Conservation (phyloP, 1,140 invertebrate genomes). For the Drosophila pachea region DNA sequence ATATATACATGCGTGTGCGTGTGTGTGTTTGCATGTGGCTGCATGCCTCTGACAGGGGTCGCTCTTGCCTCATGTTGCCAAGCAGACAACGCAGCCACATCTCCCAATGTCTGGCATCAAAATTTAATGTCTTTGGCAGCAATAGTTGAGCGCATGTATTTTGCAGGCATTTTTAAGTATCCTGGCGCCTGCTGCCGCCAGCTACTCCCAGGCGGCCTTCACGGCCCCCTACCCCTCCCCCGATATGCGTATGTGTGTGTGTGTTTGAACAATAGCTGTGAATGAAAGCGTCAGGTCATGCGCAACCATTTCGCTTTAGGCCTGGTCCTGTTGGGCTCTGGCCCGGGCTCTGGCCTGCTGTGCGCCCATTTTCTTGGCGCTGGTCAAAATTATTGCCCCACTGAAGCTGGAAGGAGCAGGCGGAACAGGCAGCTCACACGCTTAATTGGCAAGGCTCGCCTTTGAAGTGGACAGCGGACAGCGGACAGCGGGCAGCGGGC, state of each 20-base stretch:
- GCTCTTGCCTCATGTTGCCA: conserved; percentile 19
- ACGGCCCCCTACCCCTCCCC: neutral
- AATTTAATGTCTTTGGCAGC: conserved; percentile 72
- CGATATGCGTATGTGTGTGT: neutral
- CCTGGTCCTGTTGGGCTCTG: neutral
- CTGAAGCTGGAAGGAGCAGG: neutral
- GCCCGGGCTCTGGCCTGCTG: neutral
- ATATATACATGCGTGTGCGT: too few relatives aligned
- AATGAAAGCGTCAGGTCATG: conserved; percentile 10
- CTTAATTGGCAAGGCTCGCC: conserved; percentile 19
- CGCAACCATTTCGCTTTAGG: neutral
- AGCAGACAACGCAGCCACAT: conserved; percentile 24
- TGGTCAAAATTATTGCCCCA: conserved; percentile 3
- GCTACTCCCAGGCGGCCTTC: conserved; percentile 10
- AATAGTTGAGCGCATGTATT: conserved; percentile 53
- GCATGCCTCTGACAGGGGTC: conserved; percentile 35
- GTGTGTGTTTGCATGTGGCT: conserved; percentile 17
- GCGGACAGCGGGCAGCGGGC: neutral
- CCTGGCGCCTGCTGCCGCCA: conserved; percentile 9
- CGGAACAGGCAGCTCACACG: conserved; percentile 21
- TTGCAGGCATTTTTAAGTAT: conserved; percentile 65
- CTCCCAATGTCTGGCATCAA: conserved; percentile 54
- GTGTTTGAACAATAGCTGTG: conserved; percentile 9
- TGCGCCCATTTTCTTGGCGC: conserved; percentile 10
- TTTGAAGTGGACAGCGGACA: conserved; percentile 10